Evolutionary conservation across 2,113 vertebrate genomes (phyloP), one percentile per base, ranked within the genome.

Genomic region (Miniopterus natalensis): DNA sequence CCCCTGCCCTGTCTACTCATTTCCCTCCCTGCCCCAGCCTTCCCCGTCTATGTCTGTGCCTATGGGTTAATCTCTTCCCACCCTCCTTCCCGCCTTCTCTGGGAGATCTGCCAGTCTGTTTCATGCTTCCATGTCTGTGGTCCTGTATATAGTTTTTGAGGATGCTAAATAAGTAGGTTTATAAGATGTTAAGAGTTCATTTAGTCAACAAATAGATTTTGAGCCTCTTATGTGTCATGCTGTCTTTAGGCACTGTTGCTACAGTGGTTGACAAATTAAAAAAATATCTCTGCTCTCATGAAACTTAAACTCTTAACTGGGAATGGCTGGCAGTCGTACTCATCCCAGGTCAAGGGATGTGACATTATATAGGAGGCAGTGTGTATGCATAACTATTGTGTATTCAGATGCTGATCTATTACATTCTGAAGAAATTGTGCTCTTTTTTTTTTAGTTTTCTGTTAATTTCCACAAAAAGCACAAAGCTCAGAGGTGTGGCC

Each of bases 391-490:
- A 25, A 29, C n/a, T 65, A 57, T 61, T 70, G 31, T 49, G 4
- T 61, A 11, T 73, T 59, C 29, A 36, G 14, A 90, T 8, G 70
- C n/a, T 57, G 14, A 29, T 57, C 68, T 80, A 20, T 73, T 89
- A 23, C 15, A 71, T 47, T 66, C 31, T 84, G 57, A 59, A 92
- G 55, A 89, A 92, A 86, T 57, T 45, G 14, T 92, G 12, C n/a
- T 36, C 36, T 36, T 40, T 81, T 25, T 25, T 61, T 55, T 74
- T 49, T 42, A 29, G 17, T 80, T 74, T 57, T 36, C 20, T 27
- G 21, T 92, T 94, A 42, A 47, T 97, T 97, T 98, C 84, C 84
- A 90, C 20, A 51, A 84, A 94, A 94, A 73, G 3, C 2, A 59
- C 21, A n/a, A 45, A 79, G 15, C 27, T 27, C n/a, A 66, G 23